Evolutionary conservation across 2,113 vertebrate species (phyloP), one percentile per base, ranked within the genome.

Genomic region (Gorsachius goisagi): DNA sequence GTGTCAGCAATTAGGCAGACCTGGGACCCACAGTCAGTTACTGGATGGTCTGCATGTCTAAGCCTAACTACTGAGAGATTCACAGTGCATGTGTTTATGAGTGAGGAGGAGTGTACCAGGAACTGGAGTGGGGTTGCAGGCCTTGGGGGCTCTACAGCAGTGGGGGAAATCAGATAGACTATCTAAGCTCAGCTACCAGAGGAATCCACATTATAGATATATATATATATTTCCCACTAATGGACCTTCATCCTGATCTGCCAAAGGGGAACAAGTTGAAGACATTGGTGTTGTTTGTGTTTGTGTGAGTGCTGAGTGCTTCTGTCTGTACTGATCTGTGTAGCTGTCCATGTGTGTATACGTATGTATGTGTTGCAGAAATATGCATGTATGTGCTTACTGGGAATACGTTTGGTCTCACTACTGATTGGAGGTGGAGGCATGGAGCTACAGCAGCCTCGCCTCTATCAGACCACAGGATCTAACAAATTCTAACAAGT

Each of bases 31-130:
- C 0, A 0, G 35, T 4, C 28, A 20, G 15, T 62, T 86, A 77
- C 26, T 37, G 26, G 37, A 26, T 11, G 6, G 41, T 58, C 12
- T 35, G 37, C 0, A 0, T 23, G 19, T 41, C 59, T 73, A 58
- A 89, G 59, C 22, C 16, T 17, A 58, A 5, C 37, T 83, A 37
- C 37, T 41, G 59, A 67, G 71, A 62, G 58, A 52, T 12, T 35
- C 5, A 9, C 18, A 58, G 9, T 5, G 10, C 9, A 4, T 0
- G 3, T n/a, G n/a, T 32, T 41, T 44, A 37, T 28, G 12, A 59
- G 22, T 41, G 16, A 71, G 35, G 15, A 72, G 19, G 37, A 47
- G 15, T 78, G 35, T n/a, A 68, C 11, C 32, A 55, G 56, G 23
- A 30, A 39, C 4, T n/a, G 52, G 26, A 56, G 19, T 15, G 41